phyloP scores from a whole-genome alignment of 2,113 vertebrate genomes.

The Sialia sialis region DNA sequence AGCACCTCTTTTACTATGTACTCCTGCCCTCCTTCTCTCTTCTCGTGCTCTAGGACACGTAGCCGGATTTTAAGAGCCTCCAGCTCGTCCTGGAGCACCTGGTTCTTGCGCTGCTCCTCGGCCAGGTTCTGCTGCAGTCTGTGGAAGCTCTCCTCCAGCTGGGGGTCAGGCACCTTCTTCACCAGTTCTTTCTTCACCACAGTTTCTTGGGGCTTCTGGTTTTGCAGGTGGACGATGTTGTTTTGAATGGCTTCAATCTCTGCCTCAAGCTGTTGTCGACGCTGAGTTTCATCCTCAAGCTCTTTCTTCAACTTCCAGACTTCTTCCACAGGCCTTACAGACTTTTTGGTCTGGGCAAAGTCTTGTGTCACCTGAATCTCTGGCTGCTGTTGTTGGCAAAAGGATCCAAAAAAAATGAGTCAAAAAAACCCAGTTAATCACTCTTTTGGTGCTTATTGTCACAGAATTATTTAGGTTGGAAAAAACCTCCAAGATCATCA shows the following conservation, averaged over 20 bases:
- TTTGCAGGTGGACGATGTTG: conserved; percentile 85
- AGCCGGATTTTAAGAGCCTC: conserved; percentile 80
- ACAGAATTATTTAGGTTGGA: not conserved
- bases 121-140: conserved; percentile 84
- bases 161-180: conserved; percentile 90
- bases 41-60: conserved; percentile 79
- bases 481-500: not conserved
- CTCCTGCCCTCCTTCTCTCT: conserved; percentile 87
- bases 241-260: conserved; percentile 85
- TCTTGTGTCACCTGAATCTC: conserved; percentile 69
- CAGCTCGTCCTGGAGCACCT: conserved; percentile 83
- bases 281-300: conserved; percentile 87
- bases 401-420: not conserved
- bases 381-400: conserved; percentile 77
- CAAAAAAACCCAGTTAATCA: not conserved
- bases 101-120: conserved; percentile 86
- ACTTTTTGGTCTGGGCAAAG: conserved; percentile 62
- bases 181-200: conserved; percentile 88
- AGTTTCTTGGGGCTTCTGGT: conserved; percentile 86
- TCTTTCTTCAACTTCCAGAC: conserved; percentile 87
- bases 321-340: conserved; percentile 69
- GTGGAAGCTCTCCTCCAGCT: conserved; percentile 85
- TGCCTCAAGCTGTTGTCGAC: conserved; percentile 85
- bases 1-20: conserved; percentile 94
- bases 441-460: not conserved